Evolutionary conservation across 2,797 vertebrate species (phyloP), one percentile per base, ranked within the genome.

Genomic region (Morus bassanus): DNA sequence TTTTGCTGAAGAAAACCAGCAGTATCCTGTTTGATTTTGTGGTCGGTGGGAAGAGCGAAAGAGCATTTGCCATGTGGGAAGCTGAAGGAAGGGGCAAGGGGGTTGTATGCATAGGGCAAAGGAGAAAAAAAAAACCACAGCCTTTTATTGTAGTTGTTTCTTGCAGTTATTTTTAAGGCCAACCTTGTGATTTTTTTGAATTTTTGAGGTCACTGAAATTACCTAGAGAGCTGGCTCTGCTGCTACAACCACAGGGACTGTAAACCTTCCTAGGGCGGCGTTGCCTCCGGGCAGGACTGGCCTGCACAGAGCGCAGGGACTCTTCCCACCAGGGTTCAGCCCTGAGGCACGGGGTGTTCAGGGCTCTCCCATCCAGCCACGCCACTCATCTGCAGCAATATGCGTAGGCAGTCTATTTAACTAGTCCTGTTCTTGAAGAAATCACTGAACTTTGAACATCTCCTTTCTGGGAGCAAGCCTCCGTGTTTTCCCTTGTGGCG

Each of bases 351-450:
- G 1, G 43, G 19, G 11, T 11, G 14, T 7, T 39, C 13, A 1
- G 63, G 76, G 59, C 37, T 57, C 35, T 61, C 46, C 78, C 54
- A 5, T 31, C 56, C 70, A 16, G 33, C 72, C 67, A 2, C 8
- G 5, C 65, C 3, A 3, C 12, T 35, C 22, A 4, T 17, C 45
- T 48, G 73, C 72, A 64, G 70, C 61, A 21, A 5, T 6, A 25
- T 2, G 0, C 3, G 0, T 1, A 11, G 37, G 35, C 54, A 9
- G 48, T 8, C 15, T 28, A 0, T 3, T 31, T 13, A n/a, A 46
- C 46, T 30, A 33, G 37, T 11, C 69, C 31, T 33, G 28, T 21
- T 48, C 27, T 15, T 72, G 37, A 65, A 57, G 81, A 39, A 35
- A 59, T 61, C 22, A 0, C 24, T 1, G 37, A 14, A 23, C 43